Evolutionary conservation across 2,888 invertebrate genomes (phyloP).

Genomic region (Ctena decussata): DNA sequence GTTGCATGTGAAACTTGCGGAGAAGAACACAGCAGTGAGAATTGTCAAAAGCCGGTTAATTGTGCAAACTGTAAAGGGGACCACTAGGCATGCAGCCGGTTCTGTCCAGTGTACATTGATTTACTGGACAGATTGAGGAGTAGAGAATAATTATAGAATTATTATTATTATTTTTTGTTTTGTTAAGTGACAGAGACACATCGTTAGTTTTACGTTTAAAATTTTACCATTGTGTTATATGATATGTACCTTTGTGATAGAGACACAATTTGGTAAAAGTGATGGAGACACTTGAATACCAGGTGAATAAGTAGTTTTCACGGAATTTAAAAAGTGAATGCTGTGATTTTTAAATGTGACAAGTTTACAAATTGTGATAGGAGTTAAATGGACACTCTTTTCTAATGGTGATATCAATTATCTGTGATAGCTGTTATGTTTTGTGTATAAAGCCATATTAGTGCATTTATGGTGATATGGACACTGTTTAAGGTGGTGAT

Average conservation of each 20-base stretch:
- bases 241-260: too few species aligned
- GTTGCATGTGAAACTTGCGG: neutral
- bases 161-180: neutral
- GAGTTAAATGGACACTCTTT: neutral
- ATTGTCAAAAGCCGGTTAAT: neutral
- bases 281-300: too few species aligned
- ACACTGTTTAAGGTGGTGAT: neutral
- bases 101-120: neutral
- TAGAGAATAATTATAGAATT: neutral
- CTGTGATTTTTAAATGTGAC: neutral
- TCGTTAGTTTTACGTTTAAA: neutral
- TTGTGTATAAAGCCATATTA: neutral
- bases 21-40: neutral
- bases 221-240: neutral
- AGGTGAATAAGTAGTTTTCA: neutral
- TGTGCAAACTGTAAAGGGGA: slow-evolving; percentile 22
- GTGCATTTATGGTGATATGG: neutral
- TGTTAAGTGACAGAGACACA: neutral
- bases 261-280: too few species aligned
- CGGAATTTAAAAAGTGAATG: neutral
- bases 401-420: neutral
- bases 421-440: neutral
- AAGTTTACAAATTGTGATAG: neutral
- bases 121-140: neutral
- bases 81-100: neutral